Conservation (phyloP, 2,113 vertebrate genomes). For the Dolichotis patagonum region DNA sequence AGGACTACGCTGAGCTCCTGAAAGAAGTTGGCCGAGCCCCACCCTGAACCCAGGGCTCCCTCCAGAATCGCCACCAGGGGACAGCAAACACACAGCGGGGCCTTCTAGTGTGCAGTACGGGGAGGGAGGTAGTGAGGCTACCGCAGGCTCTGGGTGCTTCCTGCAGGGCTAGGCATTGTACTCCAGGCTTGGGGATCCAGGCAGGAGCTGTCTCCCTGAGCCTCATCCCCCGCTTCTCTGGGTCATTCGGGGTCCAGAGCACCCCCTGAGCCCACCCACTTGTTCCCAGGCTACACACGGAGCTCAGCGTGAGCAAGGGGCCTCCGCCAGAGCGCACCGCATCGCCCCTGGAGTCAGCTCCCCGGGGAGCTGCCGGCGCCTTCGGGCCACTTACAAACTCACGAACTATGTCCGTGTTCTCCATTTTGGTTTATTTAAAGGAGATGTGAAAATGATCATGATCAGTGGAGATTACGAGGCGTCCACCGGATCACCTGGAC, state of each 20-base stretch:
- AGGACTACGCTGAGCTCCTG: not conserved
- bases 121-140: no score
- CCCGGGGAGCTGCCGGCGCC: not conserved
- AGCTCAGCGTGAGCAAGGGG: no score
- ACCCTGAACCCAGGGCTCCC: not conserved
- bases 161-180: not conserved
- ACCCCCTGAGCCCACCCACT: rapidly evolving
- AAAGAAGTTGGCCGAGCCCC: no score
- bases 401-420: not conserved
- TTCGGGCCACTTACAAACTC: not conserved
- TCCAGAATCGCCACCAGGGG: constrained; percentile 6
- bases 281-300: not conserved
- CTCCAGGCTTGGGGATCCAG: not conserved
- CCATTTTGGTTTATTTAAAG: not conserved
- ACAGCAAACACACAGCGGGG: not conserved
- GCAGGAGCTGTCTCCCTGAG: no score
- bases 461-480: not conserved
- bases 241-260: not conserved
- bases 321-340: not conserved
- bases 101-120: not conserved
- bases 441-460: not conserved
- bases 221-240: not conserved
- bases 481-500: not conserved
- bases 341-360: not conserved
- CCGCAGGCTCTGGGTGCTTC: not conserved